Percentiles rank a stretch among this genome's conserved stretches.
Evolutionary conservation across 1,140 invertebrate species (phyloP).

Genomic region (Coelopa frigida): DNA sequence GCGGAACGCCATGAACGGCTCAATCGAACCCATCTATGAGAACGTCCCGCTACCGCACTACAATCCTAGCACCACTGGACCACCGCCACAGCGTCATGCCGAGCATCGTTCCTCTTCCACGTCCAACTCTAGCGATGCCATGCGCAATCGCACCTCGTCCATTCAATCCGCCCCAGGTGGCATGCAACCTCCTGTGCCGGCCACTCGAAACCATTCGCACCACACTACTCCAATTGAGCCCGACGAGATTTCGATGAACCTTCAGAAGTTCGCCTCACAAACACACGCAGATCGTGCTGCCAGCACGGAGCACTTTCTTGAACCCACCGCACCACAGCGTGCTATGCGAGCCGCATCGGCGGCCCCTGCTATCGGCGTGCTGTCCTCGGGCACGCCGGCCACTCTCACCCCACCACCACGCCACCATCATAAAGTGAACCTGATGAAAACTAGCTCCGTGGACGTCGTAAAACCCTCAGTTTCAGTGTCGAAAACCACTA

Average conservation of each 20-base stretch:
- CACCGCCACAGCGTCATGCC: conserved; percentile 12
- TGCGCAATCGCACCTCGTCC: conserved; percentile 56
- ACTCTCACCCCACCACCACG: conserved; percentile 25
- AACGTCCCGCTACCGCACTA: conserved; percentile 63
- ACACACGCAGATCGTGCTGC: conserved; percentile 24
- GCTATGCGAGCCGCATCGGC: conserved; percentile 29
- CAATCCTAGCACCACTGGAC: conserved; percentile 12
- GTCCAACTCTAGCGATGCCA: conserved; percentile 20
- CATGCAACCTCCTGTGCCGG: conserved; percentile 25
- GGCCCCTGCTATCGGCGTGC: conserved; percentile 26
- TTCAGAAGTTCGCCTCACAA: conserved; percentile 20
- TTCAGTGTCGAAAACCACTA: not conserved
- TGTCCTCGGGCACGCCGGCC: not conserved
- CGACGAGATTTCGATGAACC: conserved; percentile 27
- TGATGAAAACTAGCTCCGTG: conserved; percentile 18
- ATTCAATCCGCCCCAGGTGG: conserved; percentile 60
- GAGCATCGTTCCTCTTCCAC: conserved; percentile 41
- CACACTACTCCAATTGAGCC: conserved; percentile 20
- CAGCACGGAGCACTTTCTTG: conserved; percentile 31
- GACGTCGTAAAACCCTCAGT: conserved; percentile 23
- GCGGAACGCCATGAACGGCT: conserved; percentile 33
- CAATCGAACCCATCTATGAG: conserved; percentile 67
- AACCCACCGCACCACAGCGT: conserved; percentile 29
- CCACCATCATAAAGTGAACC: conserved; percentile 21
- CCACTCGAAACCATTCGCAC: conserved; percentile 15